These are phyloP conservation scores for Diprion similis DNA, from an alignment of 1,140 invertebrate genomes.

Conservation along the genomic window DNA sequence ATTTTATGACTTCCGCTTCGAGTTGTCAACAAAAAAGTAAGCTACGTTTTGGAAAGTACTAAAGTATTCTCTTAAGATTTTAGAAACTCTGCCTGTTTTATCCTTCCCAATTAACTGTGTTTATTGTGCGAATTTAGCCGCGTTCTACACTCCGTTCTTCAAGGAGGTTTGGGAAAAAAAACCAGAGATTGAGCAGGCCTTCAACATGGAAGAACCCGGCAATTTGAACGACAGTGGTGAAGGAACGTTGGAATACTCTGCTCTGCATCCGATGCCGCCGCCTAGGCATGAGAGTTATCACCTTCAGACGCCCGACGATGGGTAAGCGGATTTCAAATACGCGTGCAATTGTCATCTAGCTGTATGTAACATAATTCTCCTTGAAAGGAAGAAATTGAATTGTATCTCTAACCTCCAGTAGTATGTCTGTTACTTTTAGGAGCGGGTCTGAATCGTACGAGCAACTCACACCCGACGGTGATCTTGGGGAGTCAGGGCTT, in stretches of 20 bases:
- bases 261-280: conserved; percentile 70
- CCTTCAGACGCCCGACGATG: conserved; percentile 68
- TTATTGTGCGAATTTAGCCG: conserved; percentile 68
- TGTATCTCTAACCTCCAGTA: conserved; percentile 59
- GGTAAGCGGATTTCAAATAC: conserved; percentile 58
- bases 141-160: conserved; percentile 95
- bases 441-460: conserved; percentile 87
- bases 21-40: conserved; percentile 85
- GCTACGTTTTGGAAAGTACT: conserved; percentile 35
- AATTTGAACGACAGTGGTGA: conserved; percentile 73
- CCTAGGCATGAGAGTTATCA: conserved; percentile 77
- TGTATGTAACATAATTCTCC: neutral
- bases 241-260: conserved; percentile 72
- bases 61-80: conserved; percentile 34
- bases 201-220: conserved; percentile 84
- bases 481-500: conserved; percentile 57
- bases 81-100: conserved; percentile 15
- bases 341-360: neutral
- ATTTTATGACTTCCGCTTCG: conserved; percentile 88
- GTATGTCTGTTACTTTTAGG: conserved; percentile 65
- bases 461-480: conserved; percentile 70
- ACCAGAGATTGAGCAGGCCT: conserved; percentile 91
- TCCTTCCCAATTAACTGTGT: conserved; percentile 19
- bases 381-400: conserved; percentile 9
- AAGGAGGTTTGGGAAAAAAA: conserved; percentile 96